Conservation (phyloP, 2,797 vertebrate species). For the Poeciliopsis paucimaculata region DNA sequence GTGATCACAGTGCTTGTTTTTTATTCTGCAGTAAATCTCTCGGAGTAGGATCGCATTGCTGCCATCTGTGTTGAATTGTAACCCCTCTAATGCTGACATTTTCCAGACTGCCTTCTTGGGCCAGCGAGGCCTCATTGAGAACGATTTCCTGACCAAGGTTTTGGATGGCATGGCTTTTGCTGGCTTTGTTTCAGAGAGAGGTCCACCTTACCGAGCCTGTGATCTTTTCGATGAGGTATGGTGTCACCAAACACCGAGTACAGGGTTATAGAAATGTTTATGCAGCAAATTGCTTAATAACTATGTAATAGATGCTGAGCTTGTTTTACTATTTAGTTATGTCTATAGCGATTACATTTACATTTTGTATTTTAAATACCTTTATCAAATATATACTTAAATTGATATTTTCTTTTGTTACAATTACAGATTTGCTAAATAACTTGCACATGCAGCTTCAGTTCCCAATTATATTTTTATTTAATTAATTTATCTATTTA, state of each 20-base stretch:
- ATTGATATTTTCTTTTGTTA: not conserved
- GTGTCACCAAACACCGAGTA: not conserved
- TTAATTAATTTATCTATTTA: not conserved
- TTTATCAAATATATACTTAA: not conserved
- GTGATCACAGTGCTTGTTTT: constrained; percentile 37
- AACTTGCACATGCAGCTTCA: not conserved
- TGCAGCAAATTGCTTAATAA: not conserved
- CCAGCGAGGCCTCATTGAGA: constrained; percentile 95
- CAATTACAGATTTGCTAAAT: not conserved
- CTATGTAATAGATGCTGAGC: not conserved
- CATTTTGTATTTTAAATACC: not conserved
- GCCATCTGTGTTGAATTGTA: constrained; percentile 58
- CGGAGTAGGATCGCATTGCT: constrained; percentile 45
- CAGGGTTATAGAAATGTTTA: not conserved
- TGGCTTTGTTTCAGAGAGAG: constrained; percentile 97
- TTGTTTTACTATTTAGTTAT: not conserved
- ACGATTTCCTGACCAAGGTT: constrained; percentile 97
- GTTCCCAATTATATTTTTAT: not conserved
- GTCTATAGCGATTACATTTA: not conserved
- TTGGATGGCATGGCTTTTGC: constrained; percentile 99
- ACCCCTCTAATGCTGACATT: constrained; percentile 64
- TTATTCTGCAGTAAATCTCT: constrained; percentile 44
- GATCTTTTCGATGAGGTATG: constrained; percentile 98
- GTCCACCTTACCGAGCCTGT: constrained; percentile 93
- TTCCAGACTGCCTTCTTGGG: constrained; percentile 94